Evolutionary conservation across 1,140 invertebrate species (phyloP), one percentile per base, ranked within the genome.

Genomic region (Goniozus legneri): DNA sequence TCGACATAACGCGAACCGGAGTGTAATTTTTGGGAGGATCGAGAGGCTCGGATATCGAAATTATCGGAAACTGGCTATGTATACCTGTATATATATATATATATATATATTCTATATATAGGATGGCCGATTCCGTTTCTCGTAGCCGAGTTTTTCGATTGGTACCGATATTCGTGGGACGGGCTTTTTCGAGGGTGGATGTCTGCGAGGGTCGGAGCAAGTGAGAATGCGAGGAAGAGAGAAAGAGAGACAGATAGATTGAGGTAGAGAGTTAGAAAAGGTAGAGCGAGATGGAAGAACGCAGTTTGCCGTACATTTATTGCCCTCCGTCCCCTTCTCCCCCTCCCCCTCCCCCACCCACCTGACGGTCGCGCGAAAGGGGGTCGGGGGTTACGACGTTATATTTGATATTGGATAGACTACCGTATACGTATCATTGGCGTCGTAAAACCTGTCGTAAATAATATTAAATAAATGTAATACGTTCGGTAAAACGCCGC

Each of bases 381-480:
- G n/a, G n/a, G n/a, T n/a, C n/a, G n/a, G 34, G 60, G 62, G 65
- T 62, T 73, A 70, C 65, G 71, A 73, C 65, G 68, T 74, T 75
- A 74, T 75, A 74, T 75, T 75, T 73, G 70, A 75, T 74, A 75
- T 75, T 74, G 70, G 73, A 71, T 72, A 71, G 65, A 74, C 63
- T 64, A n/a, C 49, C 56, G 62, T 71, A 71, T 74, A 71, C 60
- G 65, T 75, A 72, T 72, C 71, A 72, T 71, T 70, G 64, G 50
- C 49, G 46, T 71, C 71, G 63, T 75, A 75, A 75, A 75, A 67
- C 56, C 57, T 60, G 61, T 58, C 67, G 60, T 75, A 74, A 73
- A 75, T 74, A 74, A 75, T 73, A 73, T 73, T 72, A 72, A 75
- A 74, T 71, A 73, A 74, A 73, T 73, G 65, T 71, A 74, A 72